Percentiles rank a stretch among this genome's conserved stretches.
These are phyloP conservation scores for Zapornia atra DNA, from an alignment of 2,113 vertebrate genomes.

Conservation along the genomic window DNA sequence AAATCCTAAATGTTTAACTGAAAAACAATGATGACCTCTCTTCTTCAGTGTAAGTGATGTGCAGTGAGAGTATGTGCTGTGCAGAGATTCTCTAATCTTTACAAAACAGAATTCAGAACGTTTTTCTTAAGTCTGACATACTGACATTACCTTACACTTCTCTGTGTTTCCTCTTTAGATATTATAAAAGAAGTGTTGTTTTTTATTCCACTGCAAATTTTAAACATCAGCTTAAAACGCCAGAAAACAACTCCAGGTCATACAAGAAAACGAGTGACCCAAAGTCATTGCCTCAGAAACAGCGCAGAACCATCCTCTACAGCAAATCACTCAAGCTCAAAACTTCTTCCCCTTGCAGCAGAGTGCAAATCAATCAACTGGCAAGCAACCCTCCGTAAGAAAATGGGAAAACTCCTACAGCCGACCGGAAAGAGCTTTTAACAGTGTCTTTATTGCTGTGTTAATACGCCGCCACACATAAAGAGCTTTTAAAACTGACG, in stretches of 20 bases:
- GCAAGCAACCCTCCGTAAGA: neutral
- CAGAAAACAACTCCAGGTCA: neutral
- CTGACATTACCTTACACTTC: neutral
- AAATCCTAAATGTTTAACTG: neutral
- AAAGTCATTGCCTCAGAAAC: neutral
- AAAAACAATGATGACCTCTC: neutral
- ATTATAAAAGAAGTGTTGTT: neutral
- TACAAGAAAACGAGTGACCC: accelerated
- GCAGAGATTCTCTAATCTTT: neutral
- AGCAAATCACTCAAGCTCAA: no score
- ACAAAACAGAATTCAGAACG: neutral
- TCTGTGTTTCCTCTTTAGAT: neutral
- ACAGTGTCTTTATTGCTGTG: no score
- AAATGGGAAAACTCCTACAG: neutral
- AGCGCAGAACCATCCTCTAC: accelerated
- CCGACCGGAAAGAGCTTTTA: neutral
- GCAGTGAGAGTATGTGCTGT: no score
- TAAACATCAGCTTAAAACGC: neutral
- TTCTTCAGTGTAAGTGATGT: neutral
- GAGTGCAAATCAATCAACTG: accelerated
- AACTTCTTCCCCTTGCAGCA: neutral
- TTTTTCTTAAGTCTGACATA: neutral
- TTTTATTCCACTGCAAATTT: neutral
- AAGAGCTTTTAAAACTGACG: neutral
- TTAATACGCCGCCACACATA: accelerated